Conservation (phyloP, 2,797 vertebrate species). For the Chrysocyon brachyurus region DNA sequence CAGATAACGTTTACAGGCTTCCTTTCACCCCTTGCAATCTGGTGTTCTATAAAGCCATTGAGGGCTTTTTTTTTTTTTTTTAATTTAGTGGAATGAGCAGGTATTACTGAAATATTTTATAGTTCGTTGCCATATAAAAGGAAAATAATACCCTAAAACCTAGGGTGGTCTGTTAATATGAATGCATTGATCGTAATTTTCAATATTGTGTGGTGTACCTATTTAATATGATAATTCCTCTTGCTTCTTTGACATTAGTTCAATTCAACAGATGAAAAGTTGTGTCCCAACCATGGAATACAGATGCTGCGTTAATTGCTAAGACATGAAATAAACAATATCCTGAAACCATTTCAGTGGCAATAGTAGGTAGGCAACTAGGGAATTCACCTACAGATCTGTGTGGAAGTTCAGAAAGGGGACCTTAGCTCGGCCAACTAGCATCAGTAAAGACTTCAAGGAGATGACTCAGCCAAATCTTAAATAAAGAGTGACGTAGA, state of each 20-base stretch:
- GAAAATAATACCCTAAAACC: slow-evolving; percentile 72
- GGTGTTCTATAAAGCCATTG: slow-evolving; percentile 65
- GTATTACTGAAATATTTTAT: slow-evolving; percentile 77
- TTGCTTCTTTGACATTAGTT: slow-evolving; percentile 49
- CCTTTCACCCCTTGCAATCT: slow-evolving; percentile 77
- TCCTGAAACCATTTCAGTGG: neutral
- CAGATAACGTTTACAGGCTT: slow-evolving; percentile 76
- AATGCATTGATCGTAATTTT: slow-evolving; percentile 67
- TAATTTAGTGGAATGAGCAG: slow-evolving; percentile 78
- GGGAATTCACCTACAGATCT: neutral
- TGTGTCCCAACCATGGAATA: neutral
- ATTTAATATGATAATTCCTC: slow-evolving; percentile 40
- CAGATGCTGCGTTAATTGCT: neutral
- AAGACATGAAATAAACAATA: neutral
- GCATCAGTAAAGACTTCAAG: neutral
- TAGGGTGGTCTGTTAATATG: slow-evolving; percentile 76
- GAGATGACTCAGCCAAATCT: neutral
- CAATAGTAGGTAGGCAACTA: neutral
- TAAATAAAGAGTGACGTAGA: neutral
- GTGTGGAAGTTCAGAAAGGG: neutral
- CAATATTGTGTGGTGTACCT: slow-evolving; percentile 61
- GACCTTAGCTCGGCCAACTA: neutral
- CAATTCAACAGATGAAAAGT: neutral
- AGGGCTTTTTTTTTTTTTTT: slow-evolving; percentile 64
- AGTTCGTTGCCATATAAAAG: slow-evolving; percentile 74